phyloP scores from a whole-genome alignment of 2,888 invertebrate species.

The Seira musarum region DNA sequence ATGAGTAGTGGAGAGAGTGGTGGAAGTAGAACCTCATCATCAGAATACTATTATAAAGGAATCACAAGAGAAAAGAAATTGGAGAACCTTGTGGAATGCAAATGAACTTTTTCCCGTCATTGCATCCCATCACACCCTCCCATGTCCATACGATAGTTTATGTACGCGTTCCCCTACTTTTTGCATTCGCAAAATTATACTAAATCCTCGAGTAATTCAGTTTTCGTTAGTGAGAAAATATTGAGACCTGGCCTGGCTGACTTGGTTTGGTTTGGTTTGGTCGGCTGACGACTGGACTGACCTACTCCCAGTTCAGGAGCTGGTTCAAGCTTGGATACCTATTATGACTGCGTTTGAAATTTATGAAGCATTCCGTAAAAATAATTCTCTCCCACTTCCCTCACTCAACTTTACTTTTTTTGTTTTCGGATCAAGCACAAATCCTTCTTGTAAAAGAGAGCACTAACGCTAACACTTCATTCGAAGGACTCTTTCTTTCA shows the following conservation, averaged over 20 bases:
- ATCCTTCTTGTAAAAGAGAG: not conserved
- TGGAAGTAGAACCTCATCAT: not conserved
- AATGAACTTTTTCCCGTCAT: conserved; percentile 42
- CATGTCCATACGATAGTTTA: not conserved
- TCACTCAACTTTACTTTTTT: not conserved
- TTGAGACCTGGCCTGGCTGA: no score
- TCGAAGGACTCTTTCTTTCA: not conserved
- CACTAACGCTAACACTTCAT: not conserved
- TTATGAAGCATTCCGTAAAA: not conserved
- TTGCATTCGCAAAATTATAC: no score
- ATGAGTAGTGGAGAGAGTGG: no score
- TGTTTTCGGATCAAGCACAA: not conserved
- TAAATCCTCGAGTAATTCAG: no score
- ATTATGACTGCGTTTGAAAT: not conserved
- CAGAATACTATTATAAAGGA: conserved; percentile 7
- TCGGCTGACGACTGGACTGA: no score
- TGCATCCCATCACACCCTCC: no score
- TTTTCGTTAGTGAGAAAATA: no score
- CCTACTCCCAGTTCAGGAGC: not conserved
- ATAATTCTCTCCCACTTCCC: not conserved
- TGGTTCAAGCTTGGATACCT: no score
- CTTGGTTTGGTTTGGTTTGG: no score
- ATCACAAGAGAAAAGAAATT: conserved; percentile 30
- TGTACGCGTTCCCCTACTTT: no score
- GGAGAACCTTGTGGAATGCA: conserved; percentile 32